A percentile compares a stretch with the other conserved stretches of the same genome.
phyloP scores from a whole-genome alignment of 2,888 invertebrate species.

The Apodemia duryi region DNA sequence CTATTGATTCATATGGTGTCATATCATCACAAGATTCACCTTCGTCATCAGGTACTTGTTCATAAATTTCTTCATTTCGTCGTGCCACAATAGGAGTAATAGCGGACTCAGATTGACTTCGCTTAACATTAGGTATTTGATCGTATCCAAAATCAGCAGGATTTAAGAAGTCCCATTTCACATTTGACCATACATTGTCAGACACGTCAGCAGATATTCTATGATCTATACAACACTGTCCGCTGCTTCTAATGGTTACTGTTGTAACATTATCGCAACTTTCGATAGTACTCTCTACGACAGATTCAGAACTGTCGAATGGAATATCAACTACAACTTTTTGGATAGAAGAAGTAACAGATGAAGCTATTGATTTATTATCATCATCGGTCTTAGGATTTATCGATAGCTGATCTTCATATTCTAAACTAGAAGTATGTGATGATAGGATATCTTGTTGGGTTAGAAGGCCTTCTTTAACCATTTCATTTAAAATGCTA shows the following conservation, averaged over 20 bases:
- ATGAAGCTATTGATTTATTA: slow-evolving; percentile 52
- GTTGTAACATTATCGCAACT: slow-evolving; percentile 61
- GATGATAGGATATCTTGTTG: slow-evolving; percentile 67
- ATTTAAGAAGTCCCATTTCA: slow-evolving; percentile 70
- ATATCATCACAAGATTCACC: slow-evolving; percentile 68
- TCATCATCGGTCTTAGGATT: slow-evolving; percentile 59
- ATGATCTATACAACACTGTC: slow-evolving; percentile 69
- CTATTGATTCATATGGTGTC: slow-evolving; percentile 73
- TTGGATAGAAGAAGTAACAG: slow-evolving; percentile 50
- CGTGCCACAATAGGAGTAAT: slow-evolving; percentile 58
- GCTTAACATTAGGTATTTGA: slow-evolving; percentile 62
- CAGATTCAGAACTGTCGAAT: slow-evolving; percentile 58
- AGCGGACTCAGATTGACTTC: slow-evolving; percentile 70
- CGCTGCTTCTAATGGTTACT: slow-evolving; percentile 58
- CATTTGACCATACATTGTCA: slow-evolving; percentile 73
- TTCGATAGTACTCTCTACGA: slow-evolving; percentile 57
- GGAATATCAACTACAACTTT: slow-evolving; percentile 67
- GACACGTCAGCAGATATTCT: slow-evolving; percentile 68
- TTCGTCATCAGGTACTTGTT: slow-evolving; percentile 57
- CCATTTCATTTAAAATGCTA: slow-evolving; percentile 65
- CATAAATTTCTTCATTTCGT: slow-evolving; percentile 67
- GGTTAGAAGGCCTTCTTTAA: slow-evolving; percentile 67
- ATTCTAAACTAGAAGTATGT: slow-evolving; percentile 55
- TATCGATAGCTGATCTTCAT: slow-evolving; percentile 46
- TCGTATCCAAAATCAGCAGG: slow-evolving; percentile 71